Conservation (phyloP, 2,888 invertebrate genomes). For the Drosophila recens region DNA sequence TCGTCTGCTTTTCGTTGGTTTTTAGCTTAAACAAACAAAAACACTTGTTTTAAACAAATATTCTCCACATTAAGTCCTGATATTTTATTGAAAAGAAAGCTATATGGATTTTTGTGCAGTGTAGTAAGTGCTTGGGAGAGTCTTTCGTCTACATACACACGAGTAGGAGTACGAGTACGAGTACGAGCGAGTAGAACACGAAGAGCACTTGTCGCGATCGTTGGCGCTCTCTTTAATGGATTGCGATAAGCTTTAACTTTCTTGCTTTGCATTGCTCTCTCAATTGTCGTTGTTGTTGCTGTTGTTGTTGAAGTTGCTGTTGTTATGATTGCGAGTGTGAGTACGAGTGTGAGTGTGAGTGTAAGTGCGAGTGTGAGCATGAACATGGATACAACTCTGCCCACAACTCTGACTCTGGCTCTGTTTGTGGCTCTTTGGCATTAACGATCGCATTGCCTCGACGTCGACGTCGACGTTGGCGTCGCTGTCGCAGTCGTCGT, state of each 20-base stretch:
- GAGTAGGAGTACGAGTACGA: too few species aligned
- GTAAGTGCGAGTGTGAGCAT: neutral
- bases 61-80: neutral
- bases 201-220: slow-evolving; percentile 17
- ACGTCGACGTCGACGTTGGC: slow-evolving; percentile 16
- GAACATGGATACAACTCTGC: neutral
- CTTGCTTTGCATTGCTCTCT: slow-evolving; percentile 34
- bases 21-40: too few species aligned
- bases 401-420: slow-evolving; percentile 27
- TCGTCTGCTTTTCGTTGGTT: too few species aligned
- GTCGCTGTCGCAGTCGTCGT: slow-evolving; percentile 32
- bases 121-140: slow-evolving; percentile 10
- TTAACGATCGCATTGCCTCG: slow-evolving; percentile 59
- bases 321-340: slow-evolving; percentile 12
- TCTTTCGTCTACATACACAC: slow-evolving; percentile 1
- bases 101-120: slow-evolving; percentile 2
- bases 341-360: neutral
- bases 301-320: neutral
- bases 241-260: slow-evolving; percentile 49
- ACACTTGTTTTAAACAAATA: neutral
- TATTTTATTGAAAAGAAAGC: neutral
- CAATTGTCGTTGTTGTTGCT: slow-evolving; percentile 22
- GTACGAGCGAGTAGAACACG: slow-evolving; percentile 7
- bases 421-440: slow-evolving; percentile 61
- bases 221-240: slow-evolving; percentile 33